Percentiles rank a stretch among this genome's conserved stretches.
phyloP scores from a whole-genome alignment of 2,888 invertebrate species.

The Pharmacophagus antenor region DNA sequence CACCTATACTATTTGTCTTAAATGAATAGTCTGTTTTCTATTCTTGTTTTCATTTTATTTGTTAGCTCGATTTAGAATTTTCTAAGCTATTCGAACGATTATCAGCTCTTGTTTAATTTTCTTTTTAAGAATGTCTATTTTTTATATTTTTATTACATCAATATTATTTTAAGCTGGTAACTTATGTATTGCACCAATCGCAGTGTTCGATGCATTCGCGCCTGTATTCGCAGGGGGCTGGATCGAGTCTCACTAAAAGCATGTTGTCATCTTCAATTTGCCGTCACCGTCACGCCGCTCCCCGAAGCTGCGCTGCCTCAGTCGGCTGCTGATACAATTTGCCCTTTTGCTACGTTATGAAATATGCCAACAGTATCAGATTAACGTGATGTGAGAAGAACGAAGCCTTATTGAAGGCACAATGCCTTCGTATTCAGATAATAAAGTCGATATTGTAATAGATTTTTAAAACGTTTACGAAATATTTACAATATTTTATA shows the following conservation, averaged over 20 bases:
- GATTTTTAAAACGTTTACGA: too few species aligned
- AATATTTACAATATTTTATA: too few species aligned
- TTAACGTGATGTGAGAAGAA: conserved; percentile 10
- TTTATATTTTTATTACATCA: too few species aligned
- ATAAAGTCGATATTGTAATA: not conserved
- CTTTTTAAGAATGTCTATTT: too few species aligned
- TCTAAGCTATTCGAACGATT: too few species aligned
- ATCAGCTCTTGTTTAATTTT: too few species aligned
- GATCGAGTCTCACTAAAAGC: conserved; percentile 68
- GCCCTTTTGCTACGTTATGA: conserved; percentile 52
- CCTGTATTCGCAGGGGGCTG: conserved; percentile 49
- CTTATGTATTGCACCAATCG: conserved; percentile 37
- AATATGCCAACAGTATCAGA: conserved; percentile 41
- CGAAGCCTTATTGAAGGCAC: conserved; percentile 1
- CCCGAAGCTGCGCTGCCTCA: conserved; percentile 38
- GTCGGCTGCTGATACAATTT: conserved; percentile 59
- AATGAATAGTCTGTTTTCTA: too few species aligned
- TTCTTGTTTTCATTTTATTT: too few species aligned
- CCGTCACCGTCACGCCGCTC: conserved; percentile 58
- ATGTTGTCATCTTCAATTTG: conserved; percentile 74
- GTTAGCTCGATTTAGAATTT: too few species aligned
- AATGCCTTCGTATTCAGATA: not conserved
- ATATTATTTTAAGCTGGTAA: not conserved
- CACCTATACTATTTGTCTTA: too few species aligned
- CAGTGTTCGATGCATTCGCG: conserved; percentile 53